Percentiles rank a stretch among this genome's conserved stretches.
phyloP scores from a whole-genome alignment of 2,888 invertebrate genomes.

The Cordilura impudica region DNA sequence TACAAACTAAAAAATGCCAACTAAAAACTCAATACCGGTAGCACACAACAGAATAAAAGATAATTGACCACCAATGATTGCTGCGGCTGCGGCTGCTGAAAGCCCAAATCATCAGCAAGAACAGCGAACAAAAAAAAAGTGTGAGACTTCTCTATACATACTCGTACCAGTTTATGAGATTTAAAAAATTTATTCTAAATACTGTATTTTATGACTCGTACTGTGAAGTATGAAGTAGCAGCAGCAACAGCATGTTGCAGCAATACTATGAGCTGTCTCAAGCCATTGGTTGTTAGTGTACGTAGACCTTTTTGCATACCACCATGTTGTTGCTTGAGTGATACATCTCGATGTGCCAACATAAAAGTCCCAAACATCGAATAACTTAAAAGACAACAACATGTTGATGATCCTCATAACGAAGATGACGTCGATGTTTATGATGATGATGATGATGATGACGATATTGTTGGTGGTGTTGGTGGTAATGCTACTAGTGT shows the following conservation, averaged over 20 bases:
- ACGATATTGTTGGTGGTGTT: slow-evolving; percentile 30
- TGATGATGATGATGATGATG: slow-evolving; percentile 50
- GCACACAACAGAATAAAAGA: slow-evolving; percentile 38
- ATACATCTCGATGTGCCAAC: slow-evolving; percentile 55
- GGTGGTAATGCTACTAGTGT: slow-evolving; percentile 41
- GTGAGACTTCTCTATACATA: slow-evolving; percentile 47
- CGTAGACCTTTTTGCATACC: slow-evolving; percentile 50
- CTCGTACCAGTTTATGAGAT: background rate
- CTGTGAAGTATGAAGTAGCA: background rate
- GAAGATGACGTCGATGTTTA: slow-evolving; percentile 20
- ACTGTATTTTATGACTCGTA: background rate
- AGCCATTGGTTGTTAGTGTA: slow-evolving; percentile 3
- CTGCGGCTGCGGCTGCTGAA: background rate
- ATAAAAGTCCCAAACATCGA: slow-evolving; percentile 35
- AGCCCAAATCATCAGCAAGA: no score
- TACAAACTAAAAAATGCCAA: slow-evolving; percentile 57
- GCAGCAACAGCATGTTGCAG: slow-evolving; percentile 21
- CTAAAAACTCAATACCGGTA: slow-evolving; percentile 58
- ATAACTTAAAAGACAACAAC: slow-evolving; percentile 26
- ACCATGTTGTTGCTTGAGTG: slow-evolving; percentile 49
- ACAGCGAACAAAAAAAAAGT: slow-evolving; percentile 28
- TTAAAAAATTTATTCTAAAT: slow-evolving; percentile 32
- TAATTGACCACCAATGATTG: slow-evolving; percentile 57
- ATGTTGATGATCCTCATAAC: slow-evolving; percentile 30
- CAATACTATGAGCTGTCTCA: background rate